Evolutionary conservation across 2,888 invertebrate species (phyloP), one percentile per base, ranked within the genome.

Genomic region (Halictus quadricinctus): DNA sequence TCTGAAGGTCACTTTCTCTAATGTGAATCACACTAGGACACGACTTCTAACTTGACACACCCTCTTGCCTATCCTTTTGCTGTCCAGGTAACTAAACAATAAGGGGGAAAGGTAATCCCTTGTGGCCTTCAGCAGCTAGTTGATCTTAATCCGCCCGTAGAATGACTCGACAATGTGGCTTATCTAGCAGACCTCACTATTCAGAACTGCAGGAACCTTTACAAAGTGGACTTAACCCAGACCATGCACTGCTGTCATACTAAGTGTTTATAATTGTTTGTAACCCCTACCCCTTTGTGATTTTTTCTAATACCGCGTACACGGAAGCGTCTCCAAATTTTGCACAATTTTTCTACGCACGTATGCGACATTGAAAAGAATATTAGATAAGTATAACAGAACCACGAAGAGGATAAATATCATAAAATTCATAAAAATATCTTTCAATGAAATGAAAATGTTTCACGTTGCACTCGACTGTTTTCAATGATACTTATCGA

Each of bases 151-250:
- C 70, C 70, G 43, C 1, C 70, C 21, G 43, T 70, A 43, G 43
- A 70, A 70, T 70, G 70, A 70, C 70, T 43, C 43, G 70, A 70
- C 70, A n/a, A 43, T 70, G 70, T 7, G 70, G n/a, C 70, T 70
- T 43, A 70, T 43, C 70, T 43, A 13, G 43, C 13, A 2, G 21
- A 70, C 70, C n/a, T 13, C 13, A 1, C 21, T 21, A 43, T 70
- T 43, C 12, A 70, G 70, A 18, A 41, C 64, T 41, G 21, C 41
- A 69, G 41, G 36, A 41, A 69, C 29, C 21, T 41, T 36, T 36
- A 36, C 41, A 54, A 54, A 41, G 36, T 21, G 41, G 21, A 41
- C 10, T 41, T 12, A 58, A 58, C 58, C n/a, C 66, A 10, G 41
- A 10, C 66, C 41, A 8, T 21, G 12, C 58, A 58, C 66, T 69